These are phyloP conservation scores for Orchesella flavescens DNA, from an alignment of 2,888 invertebrate species.

Conservation along the genomic window DNA sequence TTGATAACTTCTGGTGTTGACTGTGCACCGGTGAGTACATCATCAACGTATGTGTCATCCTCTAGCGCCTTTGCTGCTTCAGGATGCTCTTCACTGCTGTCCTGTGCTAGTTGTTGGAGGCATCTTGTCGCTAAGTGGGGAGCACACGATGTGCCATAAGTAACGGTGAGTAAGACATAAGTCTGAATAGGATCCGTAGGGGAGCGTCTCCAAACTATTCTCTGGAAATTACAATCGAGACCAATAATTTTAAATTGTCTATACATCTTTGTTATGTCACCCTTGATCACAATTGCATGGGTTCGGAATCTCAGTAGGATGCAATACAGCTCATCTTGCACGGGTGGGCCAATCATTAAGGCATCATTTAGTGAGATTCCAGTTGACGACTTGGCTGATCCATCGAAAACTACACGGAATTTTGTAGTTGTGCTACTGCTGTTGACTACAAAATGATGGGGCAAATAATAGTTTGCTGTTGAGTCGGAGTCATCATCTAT, in stretches of 20 bases:
- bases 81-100: slow-evolving; percentile 61
- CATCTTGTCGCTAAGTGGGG: slow-evolving; percentile 72
- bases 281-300: slow-evolving; percentile 72
- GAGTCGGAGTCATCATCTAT: too few relatives aligned
- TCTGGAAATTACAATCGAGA: slow-evolving; percentile 73
- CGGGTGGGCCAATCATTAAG: slow-evolving; percentile 72
- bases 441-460: slow-evolving; percentile 64
- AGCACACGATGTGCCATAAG: slow-evolving; percentile 73
- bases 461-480: slow-evolving; percentile 39
- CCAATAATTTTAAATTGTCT: slow-evolving; percentile 72
- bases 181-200: slow-evolving; percentile 64
- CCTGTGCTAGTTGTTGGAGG: slow-evolving; percentile 71
- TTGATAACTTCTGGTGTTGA: slow-evolving; percentile 15
- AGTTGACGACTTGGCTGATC: slow-evolving; percentile 21
- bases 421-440: slow-evolving; percentile 39
- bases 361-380: slow-evolving; percentile 73
- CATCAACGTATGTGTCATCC: slow-evolving; percentile 73
- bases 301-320: slow-evolving; percentile 72
- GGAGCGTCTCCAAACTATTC: slow-evolving; percentile 73
- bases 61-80: slow-evolving; percentile 58
- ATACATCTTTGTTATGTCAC: slow-evolving; percentile 74
- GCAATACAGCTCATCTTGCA: slow-evolving; percentile 73
- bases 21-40: slow-evolving; percentile 17
- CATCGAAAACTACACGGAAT: slow-evolving; percentile 68
- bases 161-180: slow-evolving; percentile 71